phyloP scores from a whole-genome alignment of 2,113 vertebrate species.

The Puffinus mauretanicus region DNA sequence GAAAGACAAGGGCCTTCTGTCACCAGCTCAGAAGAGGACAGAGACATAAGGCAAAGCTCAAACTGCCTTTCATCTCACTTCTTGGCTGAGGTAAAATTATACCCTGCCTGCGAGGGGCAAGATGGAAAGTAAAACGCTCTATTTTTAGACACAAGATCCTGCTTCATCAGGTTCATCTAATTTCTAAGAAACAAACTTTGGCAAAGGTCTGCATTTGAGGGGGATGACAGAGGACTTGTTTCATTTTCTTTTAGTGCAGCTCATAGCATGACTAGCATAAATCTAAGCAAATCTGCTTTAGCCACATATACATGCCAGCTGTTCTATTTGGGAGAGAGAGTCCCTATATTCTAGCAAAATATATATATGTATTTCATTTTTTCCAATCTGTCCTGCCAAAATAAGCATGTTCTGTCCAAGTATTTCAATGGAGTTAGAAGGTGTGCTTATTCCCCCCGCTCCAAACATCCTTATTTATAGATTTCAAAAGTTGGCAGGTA shows the following conservation, averaged over 20 bases:
- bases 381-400: conserved; percentile 8
- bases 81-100: conserved; percentile 5
- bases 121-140: conserved; percentile 26
- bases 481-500: conserved; percentile 53
- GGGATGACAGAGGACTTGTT: not conserved
- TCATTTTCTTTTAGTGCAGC: not conserved
- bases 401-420: not conserved
- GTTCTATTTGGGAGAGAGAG: not conserved
- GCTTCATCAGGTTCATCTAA: conserved; percentile 27
- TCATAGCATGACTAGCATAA: not conserved
- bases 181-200: conserved; percentile 44
- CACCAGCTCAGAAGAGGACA: not conserved
- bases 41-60: not conserved
- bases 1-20: not conserved
- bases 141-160: conserved; percentile 10
- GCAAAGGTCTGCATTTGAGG: not conserved
- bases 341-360: not conserved
- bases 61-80: conserved; percentile 5
- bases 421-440: conserved; percentile 37
- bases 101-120: not conserved
- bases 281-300: conserved; percentile 18
- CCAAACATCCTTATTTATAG: conserved; percentile 50
- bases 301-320: not conserved
- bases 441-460: not conserved
- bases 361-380: not conserved